Evolutionary conservation across 2,888 invertebrate genomes (phyloP), one percentile per base, ranked within the genome.

Genomic region (Aleiodes alternator): DNA sequence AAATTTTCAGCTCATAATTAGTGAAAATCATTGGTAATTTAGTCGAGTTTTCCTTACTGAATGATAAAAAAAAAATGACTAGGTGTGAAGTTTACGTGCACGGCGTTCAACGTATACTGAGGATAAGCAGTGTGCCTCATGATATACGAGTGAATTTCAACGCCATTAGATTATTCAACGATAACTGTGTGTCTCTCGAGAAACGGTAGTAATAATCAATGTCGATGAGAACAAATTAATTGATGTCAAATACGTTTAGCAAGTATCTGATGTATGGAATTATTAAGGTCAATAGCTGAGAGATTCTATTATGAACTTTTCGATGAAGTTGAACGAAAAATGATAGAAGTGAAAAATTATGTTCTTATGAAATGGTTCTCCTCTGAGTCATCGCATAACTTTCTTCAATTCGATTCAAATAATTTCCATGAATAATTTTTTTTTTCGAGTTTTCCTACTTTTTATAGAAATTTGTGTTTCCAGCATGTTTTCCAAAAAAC

Each of bases 141-240:
- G 57, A 38, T 64, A 16, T 16, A 61, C n/a, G 14, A 64, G 64
- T 64, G n/a, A n/a, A 48, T 64, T 38, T 64, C 16, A 64, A 64
- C 16, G 43, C 16, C 64, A 4, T 48, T 64, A 43, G 48, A 64
- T 64, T 64, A 64, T 64, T 43, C 43, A 16, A 64, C 11, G 64
- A 38, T 43, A 43, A 43, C 2, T 43, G 43, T 43, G 3, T 7
- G 38, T 38, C 38, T 8, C 64, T 43, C 23, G 5, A 48, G 64
- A 11, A 64, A 48, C 23, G 23, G 43, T 43, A 16, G 43, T 23
- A 48, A 48, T 23, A 64, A 64, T 64, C 43, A 16, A 48, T 64
- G 43, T 23, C 8, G 48, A 64, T 64, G 43, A 48, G 23, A 23
- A 43, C 9, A 48, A 64, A 64, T 48, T 48, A 23, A 48, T 14